A percentile compares a stretch with the other conserved stretches of the same genome.
Evolutionary conservation across 2,797 vertebrate genomes (phyloP).

Genomic region (Chiroxiphia lanceolata): DNA sequence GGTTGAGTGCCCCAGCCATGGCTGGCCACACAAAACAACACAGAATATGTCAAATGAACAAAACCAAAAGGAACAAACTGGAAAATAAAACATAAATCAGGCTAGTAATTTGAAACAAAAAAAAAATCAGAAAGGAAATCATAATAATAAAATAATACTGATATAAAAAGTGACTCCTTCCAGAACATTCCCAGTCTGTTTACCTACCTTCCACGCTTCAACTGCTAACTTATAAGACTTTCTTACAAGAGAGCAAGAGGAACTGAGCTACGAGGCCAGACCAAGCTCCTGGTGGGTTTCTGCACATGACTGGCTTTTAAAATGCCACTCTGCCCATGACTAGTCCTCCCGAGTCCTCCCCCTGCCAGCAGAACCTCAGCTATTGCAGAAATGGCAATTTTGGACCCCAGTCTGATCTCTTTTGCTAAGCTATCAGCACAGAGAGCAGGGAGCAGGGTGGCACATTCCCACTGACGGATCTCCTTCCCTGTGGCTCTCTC

Average conservation of each 20-base stretch:
- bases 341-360: neutral
- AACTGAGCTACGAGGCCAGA: constrained; percentile 67
- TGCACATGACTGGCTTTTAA: neutral
- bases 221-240: constrained; percentile 80
- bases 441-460: neutral
- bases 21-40: constrained; percentile 67
- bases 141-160: constrained; percentile 80
- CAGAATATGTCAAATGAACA: constrained; percentile 1
- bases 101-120: constrained; percentile 73
- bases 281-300: constrained; percentile 74
- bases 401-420: neutral
- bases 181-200: constrained; percentile 72
- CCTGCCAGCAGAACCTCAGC: neutral
- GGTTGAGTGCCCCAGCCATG: constrained; percentile 12
- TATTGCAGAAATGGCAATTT: neutral
- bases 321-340: neutral
- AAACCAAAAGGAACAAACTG: constrained; percentile 28
- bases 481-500: neutral
- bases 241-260: constrained; percentile 70
- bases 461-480: neutral
- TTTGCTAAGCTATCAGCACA: neutral
- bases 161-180: constrained; percentile 65
- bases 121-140: constrained; percentile 68
- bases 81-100: constrained; percentile 62
- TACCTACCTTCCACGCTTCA: constrained; percentile 81